phyloP scores from a whole-genome alignment of 2,888 invertebrate species.

The Brachyptera putata region DNA sequence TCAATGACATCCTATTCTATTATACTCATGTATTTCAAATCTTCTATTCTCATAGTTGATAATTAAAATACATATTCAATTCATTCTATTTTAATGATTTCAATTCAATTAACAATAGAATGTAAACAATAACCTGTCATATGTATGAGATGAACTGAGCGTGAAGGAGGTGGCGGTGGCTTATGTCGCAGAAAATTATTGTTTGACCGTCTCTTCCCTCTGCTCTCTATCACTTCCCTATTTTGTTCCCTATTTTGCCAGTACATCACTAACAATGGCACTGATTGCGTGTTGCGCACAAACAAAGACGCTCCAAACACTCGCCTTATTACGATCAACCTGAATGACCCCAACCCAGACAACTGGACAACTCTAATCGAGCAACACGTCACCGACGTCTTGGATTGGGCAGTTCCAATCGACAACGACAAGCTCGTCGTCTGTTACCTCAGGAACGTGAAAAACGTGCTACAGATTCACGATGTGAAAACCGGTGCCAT shows the following conservation, averaged over 20 bases:
- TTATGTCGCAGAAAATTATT: neutral
- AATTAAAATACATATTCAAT: too few relatives aligned
- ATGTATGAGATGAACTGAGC: too few relatives aligned
- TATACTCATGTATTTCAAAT: too few relatives aligned
- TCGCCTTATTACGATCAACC: slow-evolving; percentile 77
- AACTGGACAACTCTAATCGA: slow-evolving; percentile 80
- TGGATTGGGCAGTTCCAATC: slow-evolving; percentile 85
- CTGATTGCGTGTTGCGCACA: slow-evolving; percentile 79
- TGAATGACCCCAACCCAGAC: slow-evolving; percentile 63
- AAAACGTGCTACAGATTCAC: slow-evolving; percentile 79
- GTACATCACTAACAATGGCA: slow-evolving; percentile 87
- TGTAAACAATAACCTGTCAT: too few relatives aligned
- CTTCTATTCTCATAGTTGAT: too few relatives aligned
- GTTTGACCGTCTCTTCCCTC: too few relatives aligned
- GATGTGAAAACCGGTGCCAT: slow-evolving; percentile 66
- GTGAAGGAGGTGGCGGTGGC: too few relatives aligned
- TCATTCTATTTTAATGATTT: too few relatives aligned
- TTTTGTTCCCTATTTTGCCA: slow-evolving; percentile 49
- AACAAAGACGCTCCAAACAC: slow-evolving; percentile 93
- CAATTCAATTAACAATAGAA: too few relatives aligned
- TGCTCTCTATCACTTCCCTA: too few relatives aligned
- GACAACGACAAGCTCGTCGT: slow-evolving; percentile 80
- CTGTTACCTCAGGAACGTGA: slow-evolving; percentile 90
- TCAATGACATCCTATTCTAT: too few relatives aligned
- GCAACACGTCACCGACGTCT: slow-evolving; percentile 79